Evolutionary conservation across 2,888 invertebrate species (phyloP), one percentile per base, ranked within the genome.

Genomic region (Cepaea hortensis): DNA sequence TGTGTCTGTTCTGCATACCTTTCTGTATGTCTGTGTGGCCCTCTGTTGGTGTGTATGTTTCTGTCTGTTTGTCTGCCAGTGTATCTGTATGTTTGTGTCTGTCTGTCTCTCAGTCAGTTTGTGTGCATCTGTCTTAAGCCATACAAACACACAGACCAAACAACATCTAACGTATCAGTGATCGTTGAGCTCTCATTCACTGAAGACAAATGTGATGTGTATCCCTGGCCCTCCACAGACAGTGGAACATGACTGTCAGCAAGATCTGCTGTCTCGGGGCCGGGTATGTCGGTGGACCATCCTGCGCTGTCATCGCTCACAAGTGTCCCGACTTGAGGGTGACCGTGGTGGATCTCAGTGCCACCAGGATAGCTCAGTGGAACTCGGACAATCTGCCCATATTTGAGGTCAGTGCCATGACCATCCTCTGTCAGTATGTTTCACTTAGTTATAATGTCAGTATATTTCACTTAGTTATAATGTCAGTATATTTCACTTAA

Each of bases 231-330:
- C 79, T n/a, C 48, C 9, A 18, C 88, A 91, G 91, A 48, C 77
- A 83, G 23, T 90, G 91, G 86, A 89, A 90, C 87, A 92, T 92
- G 92, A 88, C 91, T 0, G 77, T 93, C 46, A 90, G 88, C 85
- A 93, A 92, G 90, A 91, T 99, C 91, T 99, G 99, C 93, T 99
- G 99, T 93, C 96, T 99, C 91, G 99, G 99, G 15, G 99, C 99
- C 76, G 99, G 99, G 0, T 99, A 99, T 95, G 99, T 99, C 70
- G 99, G 99, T 1, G 99, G 99, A 0, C 99, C 99, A 0, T 99
- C 99, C 0, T 99, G 99, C 95, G 98, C 98, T 94, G 97, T 99
- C 35, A 99, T 99, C 90, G 99, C 99, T 0, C 95, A 97, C 87
- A 98, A 98, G 95, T 99, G 99, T 94, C 98, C 99, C 0, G 96